These are phyloP conservation scores for Malurus cyaneus DNA, from an alignment of 2,113 vertebrate genomes.

Conservation along the genomic window DNA sequence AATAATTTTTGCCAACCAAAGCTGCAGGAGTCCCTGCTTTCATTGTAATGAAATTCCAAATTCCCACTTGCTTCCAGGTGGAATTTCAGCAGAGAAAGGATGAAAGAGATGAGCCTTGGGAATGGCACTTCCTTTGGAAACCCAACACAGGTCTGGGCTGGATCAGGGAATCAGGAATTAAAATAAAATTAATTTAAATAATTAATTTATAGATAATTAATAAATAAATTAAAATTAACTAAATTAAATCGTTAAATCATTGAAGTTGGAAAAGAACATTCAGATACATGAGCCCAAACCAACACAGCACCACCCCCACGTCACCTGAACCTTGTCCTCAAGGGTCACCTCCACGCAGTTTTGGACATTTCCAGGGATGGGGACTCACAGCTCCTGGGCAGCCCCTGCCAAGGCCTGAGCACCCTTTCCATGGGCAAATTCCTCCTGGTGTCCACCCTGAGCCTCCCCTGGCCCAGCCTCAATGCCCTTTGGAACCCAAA, in stretches of 20 bases:
- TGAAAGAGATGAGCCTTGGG: neutral
- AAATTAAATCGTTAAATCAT: neutral
- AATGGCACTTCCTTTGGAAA: neutral
- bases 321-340: neutral
- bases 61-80: neutral
- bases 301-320: neutral
- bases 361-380: neutral
- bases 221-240: too few species aligned
- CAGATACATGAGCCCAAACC: neutral
- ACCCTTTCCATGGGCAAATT: neutral
- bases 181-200: too few species aligned
- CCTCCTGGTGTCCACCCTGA: neutral
- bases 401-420: neutral
- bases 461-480: neutral
- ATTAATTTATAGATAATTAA: too few species aligned
- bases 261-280: neutral
- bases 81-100: neutral
- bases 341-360: neutral
- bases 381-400: neutral
- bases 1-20: neutral
- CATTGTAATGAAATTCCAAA: neutral
- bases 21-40: neutral
- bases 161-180: neutral
- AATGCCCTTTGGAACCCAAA: neutral
- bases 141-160: neutral